A percentile compares a stretch with the other conserved stretches of the same genome.
Evolutionary conservation across 30 jellyfish, hydroid and myxozoan species (phyloP).

Genomic region (Aurelia aurita): DNA sequence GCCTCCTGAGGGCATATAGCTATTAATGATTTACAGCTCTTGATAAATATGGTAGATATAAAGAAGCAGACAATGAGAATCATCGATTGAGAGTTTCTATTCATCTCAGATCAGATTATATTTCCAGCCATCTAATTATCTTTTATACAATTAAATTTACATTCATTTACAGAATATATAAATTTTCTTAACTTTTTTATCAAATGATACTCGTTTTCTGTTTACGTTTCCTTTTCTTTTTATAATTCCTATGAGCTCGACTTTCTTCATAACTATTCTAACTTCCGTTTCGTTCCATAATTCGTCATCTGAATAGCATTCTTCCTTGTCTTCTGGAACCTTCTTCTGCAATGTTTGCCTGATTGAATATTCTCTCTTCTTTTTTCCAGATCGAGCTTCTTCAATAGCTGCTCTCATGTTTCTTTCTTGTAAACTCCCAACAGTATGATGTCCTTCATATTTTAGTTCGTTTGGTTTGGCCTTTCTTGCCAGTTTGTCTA

Average conservation of each 20-base stretch:
- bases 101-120: no score
- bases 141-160: not conserved
- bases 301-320: conserved; percentile 34
- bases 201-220: conserved; percentile 32
- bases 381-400: not conserved
- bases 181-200: conserved; percentile 33
- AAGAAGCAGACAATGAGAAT: no score
- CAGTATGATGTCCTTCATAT: no score
- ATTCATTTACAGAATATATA: conserved; percentile 17
- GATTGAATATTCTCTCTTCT: not conserved
- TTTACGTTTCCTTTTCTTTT: not conserved
- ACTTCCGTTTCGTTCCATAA: conserved; percentile 7
- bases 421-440: no score
- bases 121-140: not conserved
- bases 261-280: conserved; percentile 21
- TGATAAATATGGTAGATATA: no score
- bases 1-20: no score
- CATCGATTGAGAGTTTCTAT: no score
- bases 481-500: no score
- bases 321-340: conserved; percentile 8
- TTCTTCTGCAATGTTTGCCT: conserved; percentile 11
- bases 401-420: no score
- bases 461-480: no score
- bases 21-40: no score
- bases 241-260: conserved; percentile 21